These are phyloP conservation scores for Maconellicoccus hirsutus DNA, from an alignment of 1,140 invertebrate species.

Conservation along the genomic window DNA sequence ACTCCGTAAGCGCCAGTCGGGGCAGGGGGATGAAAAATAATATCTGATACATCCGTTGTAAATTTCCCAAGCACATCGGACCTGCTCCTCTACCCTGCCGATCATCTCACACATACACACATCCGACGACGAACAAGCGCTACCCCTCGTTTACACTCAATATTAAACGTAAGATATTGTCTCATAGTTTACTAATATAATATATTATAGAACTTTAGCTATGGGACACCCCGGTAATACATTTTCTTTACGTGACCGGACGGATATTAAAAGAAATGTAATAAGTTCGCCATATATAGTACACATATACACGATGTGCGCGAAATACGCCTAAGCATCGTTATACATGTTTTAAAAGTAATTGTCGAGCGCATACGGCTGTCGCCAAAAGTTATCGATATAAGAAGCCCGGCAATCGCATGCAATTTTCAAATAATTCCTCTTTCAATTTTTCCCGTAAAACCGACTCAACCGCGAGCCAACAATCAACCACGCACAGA, in stretches of 20 bases:
- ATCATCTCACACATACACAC: no score
- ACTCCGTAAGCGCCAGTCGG: neutral
- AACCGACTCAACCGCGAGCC: no score
- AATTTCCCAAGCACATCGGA: neutral
- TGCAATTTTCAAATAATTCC: no score
- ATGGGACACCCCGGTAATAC: neutral
- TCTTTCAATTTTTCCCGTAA: no score
- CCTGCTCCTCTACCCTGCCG: neutral
- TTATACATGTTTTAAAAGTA: no score
- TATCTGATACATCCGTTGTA: slow-evolving; percentile 14
- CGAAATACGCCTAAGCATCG: neutral
- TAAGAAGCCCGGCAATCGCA: no score
- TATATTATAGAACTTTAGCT: neutral
- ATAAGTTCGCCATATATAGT: neutral
- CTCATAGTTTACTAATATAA: slow-evolving; percentile 5
- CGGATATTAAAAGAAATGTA: slow-evolving; percentile 4
- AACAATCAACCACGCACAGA: no score
- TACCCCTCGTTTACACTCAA: neutral
- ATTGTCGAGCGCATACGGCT: no score
- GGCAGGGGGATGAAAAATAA: neutral
- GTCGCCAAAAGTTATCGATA: no score
- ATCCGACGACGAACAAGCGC: no score
- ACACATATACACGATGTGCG: neutral
- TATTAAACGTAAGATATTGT: slow-evolving; percentile 9
- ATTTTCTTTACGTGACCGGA: neutral